phyloP scores from a whole-genome alignment of 2,797 vertebrate species.

The Vultur gryphus region DNA sequence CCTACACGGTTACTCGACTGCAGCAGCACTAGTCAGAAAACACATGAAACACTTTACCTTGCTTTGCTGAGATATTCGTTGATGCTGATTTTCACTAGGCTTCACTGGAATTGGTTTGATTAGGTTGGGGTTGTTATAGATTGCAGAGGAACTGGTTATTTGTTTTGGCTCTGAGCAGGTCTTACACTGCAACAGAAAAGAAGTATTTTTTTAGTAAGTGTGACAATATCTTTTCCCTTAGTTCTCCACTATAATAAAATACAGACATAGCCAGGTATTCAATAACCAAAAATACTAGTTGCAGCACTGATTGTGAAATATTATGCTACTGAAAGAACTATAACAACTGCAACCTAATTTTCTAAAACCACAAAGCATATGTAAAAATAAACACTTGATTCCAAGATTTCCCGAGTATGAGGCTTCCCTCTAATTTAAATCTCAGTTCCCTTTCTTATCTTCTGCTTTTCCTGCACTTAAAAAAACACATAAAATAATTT shows the following conservation, averaged over 20 bases:
- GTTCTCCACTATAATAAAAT: neutral
- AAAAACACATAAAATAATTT: neutral
- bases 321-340: neutral
- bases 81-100: conserved; percentile 73
- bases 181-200: conserved; percentile 78
- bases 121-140: conserved; percentile 88
- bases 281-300: neutral
- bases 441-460: neutral
- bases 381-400: neutral
- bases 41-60: conserved; percentile 48
- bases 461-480: neutral
- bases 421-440: neutral
- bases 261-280: neutral
- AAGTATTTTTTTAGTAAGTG: neutral
- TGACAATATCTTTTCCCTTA: neutral
- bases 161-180: conserved; percentile 90
- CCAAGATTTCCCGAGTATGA: neutral
- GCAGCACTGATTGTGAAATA: neutral
- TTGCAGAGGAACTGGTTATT: conserved; percentile 86
- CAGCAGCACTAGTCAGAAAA: neutral
- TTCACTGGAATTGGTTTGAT: conserved; percentile 97
- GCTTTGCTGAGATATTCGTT: conserved; percentile 62
- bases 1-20: neutral
- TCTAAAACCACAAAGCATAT: neutral
- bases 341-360: neutral